These are phyloP conservation scores for Drosophila heteroneura DNA, from an alignment of 2,888 invertebrate species.

Conservation along the genomic window DNA sequence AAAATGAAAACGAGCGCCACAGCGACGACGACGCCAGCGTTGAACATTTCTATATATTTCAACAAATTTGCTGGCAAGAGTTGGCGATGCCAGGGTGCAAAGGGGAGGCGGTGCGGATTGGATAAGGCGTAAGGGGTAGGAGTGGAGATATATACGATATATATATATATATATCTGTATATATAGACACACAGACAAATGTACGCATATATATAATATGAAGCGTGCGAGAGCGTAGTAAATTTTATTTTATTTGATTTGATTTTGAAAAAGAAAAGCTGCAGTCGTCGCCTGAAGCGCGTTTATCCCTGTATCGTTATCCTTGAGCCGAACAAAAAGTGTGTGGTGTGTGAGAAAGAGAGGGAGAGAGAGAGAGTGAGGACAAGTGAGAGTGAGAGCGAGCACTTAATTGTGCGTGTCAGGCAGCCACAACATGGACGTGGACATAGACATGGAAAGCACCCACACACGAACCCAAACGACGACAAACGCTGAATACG, in stretches of 20 bases:
- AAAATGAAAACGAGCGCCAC: constrained; percentile 36
- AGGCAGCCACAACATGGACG: constrained; percentile 60
- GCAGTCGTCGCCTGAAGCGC: constrained; percentile 19
- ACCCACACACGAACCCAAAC: constrained; percentile 40
- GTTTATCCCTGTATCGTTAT: constrained; percentile 50
- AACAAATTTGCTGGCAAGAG: constrained; percentile 13
- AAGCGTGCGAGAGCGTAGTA: constrained; percentile 68
- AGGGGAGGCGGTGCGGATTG: neutral
- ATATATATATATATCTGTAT: neutral
- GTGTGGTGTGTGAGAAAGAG: neutral
- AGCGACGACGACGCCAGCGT: constrained; percentile 11
- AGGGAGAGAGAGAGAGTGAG: constrained; percentile 7
- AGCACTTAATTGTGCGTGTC: constrained; percentile 80
- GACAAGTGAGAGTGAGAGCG: constrained; percentile 4
- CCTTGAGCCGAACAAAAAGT: constrained; percentile 50
- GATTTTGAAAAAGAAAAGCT: constrained; percentile 44
- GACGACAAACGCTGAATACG: neutral
- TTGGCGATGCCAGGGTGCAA: neutral
- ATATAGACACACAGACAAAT: accelerated
- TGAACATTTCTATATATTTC: constrained; percentile 36
- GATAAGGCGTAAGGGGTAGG: neutral
- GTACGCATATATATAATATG: neutral
- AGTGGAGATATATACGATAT: neutral
- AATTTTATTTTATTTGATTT: constrained; percentile 78
- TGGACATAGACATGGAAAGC: constrained; percentile 42